Percentiles rank a stretch among this genome's conserved stretches.
Evolutionary conservation across 2,113 vertebrate species (phyloP).

Genomic region (Galeopterus variegatus): DNA sequence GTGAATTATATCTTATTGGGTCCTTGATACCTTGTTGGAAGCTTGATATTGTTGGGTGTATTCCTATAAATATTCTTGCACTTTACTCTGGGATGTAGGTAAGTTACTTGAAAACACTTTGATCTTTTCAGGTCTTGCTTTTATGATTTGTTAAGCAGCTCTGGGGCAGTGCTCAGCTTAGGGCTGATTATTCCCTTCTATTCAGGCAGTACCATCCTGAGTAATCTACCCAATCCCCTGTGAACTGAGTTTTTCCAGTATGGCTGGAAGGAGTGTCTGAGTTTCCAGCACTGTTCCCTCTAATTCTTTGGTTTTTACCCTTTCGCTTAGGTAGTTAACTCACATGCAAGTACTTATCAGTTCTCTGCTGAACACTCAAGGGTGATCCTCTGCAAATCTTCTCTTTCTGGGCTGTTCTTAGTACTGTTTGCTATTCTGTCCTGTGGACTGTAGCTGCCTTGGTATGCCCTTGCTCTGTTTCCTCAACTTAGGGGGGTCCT

Average conservation of each 20-base stretch:
- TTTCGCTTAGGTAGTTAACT: not conserved
- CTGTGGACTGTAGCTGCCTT: not conserved
- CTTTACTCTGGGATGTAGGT: not conserved
- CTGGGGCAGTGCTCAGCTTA: not conserved
- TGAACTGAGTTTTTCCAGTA: not conserved
- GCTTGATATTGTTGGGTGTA: not conserved
- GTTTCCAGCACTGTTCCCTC: not conserved
- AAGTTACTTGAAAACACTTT: not conserved
- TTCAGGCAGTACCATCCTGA: not conserved
- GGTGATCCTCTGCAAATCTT: not conserved
- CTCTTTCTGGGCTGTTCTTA: not conserved
- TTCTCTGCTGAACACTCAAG: not conserved
- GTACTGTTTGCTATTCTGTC: not conserved
- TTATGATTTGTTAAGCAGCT: not conserved
- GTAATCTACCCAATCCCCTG: not conserved
- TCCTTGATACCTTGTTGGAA: not conserved
- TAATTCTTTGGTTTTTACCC: not conserved
- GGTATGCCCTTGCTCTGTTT: not conserved
- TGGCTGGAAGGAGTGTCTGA: not conserved
- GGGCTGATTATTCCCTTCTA: not conserved
- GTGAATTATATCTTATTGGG: not conserved
- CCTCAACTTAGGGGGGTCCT: not conserved
- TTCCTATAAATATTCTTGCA: not conserved
- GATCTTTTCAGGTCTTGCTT: not conserved
- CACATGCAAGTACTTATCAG: not conserved